phyloP scores from a whole-genome alignment of 2,113 vertebrate species.

The Verasper variegatus region DNA sequence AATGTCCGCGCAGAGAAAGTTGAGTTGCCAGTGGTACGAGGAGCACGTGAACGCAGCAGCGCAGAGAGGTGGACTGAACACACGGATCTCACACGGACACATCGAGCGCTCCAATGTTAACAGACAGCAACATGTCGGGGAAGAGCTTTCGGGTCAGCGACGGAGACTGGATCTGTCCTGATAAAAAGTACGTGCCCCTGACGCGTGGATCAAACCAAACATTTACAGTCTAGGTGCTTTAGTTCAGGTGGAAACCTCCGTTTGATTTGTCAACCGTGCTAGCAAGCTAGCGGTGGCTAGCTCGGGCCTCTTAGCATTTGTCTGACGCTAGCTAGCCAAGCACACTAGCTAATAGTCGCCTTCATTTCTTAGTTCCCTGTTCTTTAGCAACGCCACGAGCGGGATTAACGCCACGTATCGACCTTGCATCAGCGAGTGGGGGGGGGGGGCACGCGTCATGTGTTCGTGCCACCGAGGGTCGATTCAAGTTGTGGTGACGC shows the following conservation, averaged over 20 bases:
- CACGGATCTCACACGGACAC: constrained; percentile 21
- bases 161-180: constrained; percentile 97
- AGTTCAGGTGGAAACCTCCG: no score
- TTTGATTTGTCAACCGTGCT: constrained; percentile 3
- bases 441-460: fast-evolving
- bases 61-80: constrained; percentile 15
- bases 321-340: constrained; percentile 12
- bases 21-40: neutral
- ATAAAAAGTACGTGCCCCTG: constrained; percentile 91
- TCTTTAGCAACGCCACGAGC: fast-evolving
- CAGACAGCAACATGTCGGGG: constrained; percentile 86
- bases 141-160: constrained; percentile 99
- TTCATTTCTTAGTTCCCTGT: neutral
- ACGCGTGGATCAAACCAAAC: fast-evolving
- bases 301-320: constrained; percentile 55
- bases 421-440: fast-evolving
- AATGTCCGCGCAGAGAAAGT: neutral
- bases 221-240: fast-evolving
- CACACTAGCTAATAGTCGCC: neutral
- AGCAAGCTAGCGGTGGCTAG: constrained; percentile 32
- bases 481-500: neutral
- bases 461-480: no score
- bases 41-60: constrained; percentile 46
- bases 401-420: fast-evolving
- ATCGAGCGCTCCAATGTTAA: constrained; percentile 19